Base-by-base conservation (phyloP, 2,888 invertebrate genomes). In the Lottia scabra region DNA sequence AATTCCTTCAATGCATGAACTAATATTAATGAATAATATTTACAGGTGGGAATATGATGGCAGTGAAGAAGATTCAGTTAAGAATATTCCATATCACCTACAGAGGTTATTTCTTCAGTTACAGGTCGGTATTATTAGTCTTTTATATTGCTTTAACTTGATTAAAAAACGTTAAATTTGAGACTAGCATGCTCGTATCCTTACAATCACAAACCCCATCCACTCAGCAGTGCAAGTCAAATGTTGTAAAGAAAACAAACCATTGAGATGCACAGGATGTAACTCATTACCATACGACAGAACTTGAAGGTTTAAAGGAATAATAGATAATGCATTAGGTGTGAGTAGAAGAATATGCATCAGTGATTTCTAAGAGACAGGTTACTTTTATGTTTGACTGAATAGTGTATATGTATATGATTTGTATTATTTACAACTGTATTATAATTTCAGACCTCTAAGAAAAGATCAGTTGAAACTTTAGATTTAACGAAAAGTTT, bases 401-500 rank as follows among this genome's bases (percentile, higher is more conserved):
- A 5, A 30, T 30, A 30, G 30, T 30, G 5, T 38, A 38, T 38
- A 27, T 30, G 10, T 44, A 6, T 45, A 3, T 46, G 64, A 16
- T 13, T 13, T 23, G 16, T 4, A 44, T 64, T 2, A 4, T 6
- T 69, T 23, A 70, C 13, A 68, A 43, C 12, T 69, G 72, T 71
- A 44, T n/a, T 74, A 67, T 72, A 75, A 65, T 82, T 85, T 30
- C 83, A 95, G 93, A 96, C 95, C 0, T 95, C 95, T 43, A 91
- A 92, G 44, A 94, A 94, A 84, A 91, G 92, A 30, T 94, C 96
- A 0, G 93, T 96, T 15, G 95, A 96, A 89, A 97, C 96, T 3
- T 96, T 95, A 16, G 94, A 95, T 82, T 90, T 96, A 73, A 96
- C 96, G 0, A 93, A 92, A 78, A 95, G 95, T 87, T 97, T 96